A percentile compares a stretch with the other conserved stretches of the same genome.
These are phyloP conservation scores for Heliopora coerulea DNA, from an alignment of 92 coral and sea anemone species.

Conservation along the genomic window DNA sequence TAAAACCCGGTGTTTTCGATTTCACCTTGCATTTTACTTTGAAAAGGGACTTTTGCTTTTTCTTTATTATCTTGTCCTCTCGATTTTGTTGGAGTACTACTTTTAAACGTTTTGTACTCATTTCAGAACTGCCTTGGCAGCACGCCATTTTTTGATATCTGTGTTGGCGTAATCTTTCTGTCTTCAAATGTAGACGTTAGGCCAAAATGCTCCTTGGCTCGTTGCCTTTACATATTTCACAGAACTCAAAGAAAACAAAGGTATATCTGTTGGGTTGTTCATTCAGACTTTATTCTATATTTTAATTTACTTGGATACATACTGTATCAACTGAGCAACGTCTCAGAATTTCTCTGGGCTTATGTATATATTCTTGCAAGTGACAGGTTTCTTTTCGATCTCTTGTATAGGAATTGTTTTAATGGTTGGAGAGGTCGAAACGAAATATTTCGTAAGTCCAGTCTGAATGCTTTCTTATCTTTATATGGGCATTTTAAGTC, in stretches of 20 bases:
- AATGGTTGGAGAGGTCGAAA: conserved; percentile 95
- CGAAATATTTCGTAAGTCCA: conserved; percentile 73
- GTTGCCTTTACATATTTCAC: conserved; percentile 86
- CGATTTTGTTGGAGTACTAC: no score
- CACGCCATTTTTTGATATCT: no score
- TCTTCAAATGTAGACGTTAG: conserved; percentile 69
- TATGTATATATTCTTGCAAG: background rate
- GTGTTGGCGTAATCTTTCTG: no score
- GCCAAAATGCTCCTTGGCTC: conserved; percentile 89
- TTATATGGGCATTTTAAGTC: no score
- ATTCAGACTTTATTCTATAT: background rate
- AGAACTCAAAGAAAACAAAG: conserved; percentile 79
- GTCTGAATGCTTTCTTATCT: background rate
- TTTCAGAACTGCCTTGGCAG: no score
- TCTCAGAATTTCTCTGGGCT: no score
- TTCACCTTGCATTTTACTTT: no score
- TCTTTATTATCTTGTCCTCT: no score
- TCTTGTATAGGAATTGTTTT: conserved; percentile 67
- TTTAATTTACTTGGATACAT: background rate
- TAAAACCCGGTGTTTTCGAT: no score
- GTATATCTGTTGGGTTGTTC: conserved; percentile 43
- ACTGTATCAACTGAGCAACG: no score
- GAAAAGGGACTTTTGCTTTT: no score
- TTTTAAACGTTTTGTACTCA: no score
- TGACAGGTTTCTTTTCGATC: background rate